Base-by-base conservation (phyloP, 2,888 invertebrate species). In the Agrochola macilenta region DNA sequence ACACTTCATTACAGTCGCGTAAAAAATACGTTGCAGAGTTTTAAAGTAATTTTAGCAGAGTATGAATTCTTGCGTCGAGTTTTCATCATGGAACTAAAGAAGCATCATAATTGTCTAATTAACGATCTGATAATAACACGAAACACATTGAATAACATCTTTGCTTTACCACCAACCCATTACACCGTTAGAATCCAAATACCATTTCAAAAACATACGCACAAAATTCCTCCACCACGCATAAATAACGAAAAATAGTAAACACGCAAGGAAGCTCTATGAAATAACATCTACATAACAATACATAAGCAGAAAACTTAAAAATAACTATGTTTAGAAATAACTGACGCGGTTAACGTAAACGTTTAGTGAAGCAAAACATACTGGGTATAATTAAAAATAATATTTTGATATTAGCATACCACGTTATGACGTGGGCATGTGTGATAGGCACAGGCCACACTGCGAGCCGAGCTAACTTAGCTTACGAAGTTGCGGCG, bases 291-390 rank as follows among this genome's bases (percentile, higher is more conserved):
- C 73, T 75, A 81, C 80, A 76, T 58, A 75, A 76, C 57, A 74
- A 78, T 75, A 74, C 74, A 43, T 39, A 71, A 43, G 68, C 60
- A 63, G 52, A 79, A 72, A 65, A 76, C 65, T 26, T 87, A 79
- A 80, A 89, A 87, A 87, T 83, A 85, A 78, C 83, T 78, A 17
- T 30, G 76, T 87, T 85, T 89, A 85, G 82, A 87, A 87, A 85
- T 87, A 89, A 64, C 74, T 58, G 12, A 66, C 76, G 57, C 79
- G 66, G 72, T 79, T 78, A 81, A 80, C 76, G 79, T 80, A 71
- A 87, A 76, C 77, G 63, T 70, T 66, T 49, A 64, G 39, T 73
- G 74, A 76, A 84, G 75, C 69, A 73, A 83, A 83, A 78, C 88
- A 78, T 73, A 75, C 20, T 52, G 63, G 26, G 69, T 43, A 58